Evolutionary conservation across 2,888 invertebrate species (phyloP).

Genomic region (Sipha maydis): DNA sequence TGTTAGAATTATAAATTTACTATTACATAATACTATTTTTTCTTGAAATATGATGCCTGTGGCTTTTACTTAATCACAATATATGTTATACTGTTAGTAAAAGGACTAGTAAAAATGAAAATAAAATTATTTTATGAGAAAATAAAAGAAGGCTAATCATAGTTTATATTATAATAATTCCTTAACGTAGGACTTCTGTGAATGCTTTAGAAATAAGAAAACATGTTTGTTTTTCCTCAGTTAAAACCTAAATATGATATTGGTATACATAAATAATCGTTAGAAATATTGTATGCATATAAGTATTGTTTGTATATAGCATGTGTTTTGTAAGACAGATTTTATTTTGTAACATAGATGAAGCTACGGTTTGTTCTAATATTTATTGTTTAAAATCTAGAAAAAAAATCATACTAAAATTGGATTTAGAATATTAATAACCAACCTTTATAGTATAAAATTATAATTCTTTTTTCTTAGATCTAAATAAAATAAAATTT

Average conservation of each 20-base stretch:
- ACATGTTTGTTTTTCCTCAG: not conserved
- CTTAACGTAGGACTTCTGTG: slow-evolving; percentile 6
- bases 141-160: slow-evolving; percentile 22
- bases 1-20: not conserved
- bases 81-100: not conserved
- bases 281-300: not conserved
- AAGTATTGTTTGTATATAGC: no score
- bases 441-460: no score
- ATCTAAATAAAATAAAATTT: no score
- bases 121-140: not conserved
- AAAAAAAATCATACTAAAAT: no score
- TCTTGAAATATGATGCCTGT: not conserved
- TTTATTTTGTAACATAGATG: no score
- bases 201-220: not conserved
- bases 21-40: not conserved
- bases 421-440: no score
- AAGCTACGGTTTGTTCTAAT: no score
- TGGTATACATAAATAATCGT: slow-evolving; percentile 6
- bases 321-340: no score
- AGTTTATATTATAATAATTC: not conserved
- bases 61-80: not conserved
- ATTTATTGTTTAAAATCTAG: no score
- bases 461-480: no score
- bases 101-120: not conserved
- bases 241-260: not conserved